Evolutionary conservation across 2,888 invertebrate species (phyloP).

Genomic region (Lasioglossum villosulum): DNA sequence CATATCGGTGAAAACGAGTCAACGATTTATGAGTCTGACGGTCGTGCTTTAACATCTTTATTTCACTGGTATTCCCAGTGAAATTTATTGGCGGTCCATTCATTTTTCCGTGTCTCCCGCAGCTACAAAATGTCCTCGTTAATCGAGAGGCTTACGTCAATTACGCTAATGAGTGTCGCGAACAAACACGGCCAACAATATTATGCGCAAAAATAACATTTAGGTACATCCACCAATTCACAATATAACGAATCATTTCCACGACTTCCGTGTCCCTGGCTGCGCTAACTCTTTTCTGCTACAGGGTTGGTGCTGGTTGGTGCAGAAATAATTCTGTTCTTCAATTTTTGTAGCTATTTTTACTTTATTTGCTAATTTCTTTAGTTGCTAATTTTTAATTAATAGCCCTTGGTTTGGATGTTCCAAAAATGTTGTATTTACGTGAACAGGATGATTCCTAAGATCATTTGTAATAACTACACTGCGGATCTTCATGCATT

Average conservation of each 20-base stretch:
- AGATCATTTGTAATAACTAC: no score
- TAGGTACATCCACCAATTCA: constrained; percentile 4
- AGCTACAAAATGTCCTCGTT: constrained; percentile 61
- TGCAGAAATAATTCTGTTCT: background rate
- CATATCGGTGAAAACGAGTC: constrained; percentile 29
- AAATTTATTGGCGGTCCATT: constrained; percentile 54
- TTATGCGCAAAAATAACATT: constrained; percentile 58
- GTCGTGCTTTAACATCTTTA: constrained; percentile 65
- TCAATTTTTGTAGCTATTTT: background rate
- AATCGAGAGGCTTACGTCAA: constrained; percentile 69
- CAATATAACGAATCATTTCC: constrained; percentile 19
- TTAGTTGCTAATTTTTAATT: no score
- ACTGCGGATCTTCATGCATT: no score
- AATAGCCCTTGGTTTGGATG: no score
- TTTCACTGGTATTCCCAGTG: constrained; percentile 44
- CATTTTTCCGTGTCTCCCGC: constrained; percentile 51
- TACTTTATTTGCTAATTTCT: background rate
- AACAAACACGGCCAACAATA: constrained; percentile 52
- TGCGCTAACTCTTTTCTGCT: background rate
- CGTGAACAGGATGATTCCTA: no score
- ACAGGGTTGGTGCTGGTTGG: background rate
- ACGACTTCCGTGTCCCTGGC: background rate
- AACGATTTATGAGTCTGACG: constrained; percentile 55
- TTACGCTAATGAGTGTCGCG: constrained; percentile 63
- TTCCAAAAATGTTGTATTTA: no score